phyloP scores from a whole-genome alignment of 2,797 vertebrate species.

The Hoplostethus atlanticus region DNA sequence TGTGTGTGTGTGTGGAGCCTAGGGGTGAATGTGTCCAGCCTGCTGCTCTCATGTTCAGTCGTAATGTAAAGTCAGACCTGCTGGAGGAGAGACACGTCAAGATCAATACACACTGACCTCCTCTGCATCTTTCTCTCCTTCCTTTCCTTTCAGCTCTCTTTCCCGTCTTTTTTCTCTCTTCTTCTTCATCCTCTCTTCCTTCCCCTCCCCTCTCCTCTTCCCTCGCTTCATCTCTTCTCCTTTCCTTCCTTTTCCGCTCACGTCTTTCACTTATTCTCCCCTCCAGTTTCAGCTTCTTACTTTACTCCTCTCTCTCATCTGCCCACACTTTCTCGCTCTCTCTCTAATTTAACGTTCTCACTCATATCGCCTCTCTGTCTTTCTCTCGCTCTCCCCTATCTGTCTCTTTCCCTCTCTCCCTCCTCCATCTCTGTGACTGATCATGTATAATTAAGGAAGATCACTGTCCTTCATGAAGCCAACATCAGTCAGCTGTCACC shows the following conservation, averaged over 20 bases:
- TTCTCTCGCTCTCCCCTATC: neutral
- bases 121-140: conserved; percentile 38
- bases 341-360: conserved; percentile 58
- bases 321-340: conserved; percentile 43
- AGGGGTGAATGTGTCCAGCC: conserved; percentile 33
- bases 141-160: conserved; percentile 28
- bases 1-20: conserved; percentile 27
- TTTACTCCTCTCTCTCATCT: conserved; percentile 25
- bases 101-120: conserved; percentile 70
- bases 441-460: conserved; percentile 84
- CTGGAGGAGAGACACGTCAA: conserved; percentile 51
- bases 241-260: neutral
- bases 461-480: conserved; percentile 77
- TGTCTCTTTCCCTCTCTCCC: conserved; percentile 1
- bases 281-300: conserved; percentile 45
- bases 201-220: neutral
- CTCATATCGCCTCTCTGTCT: conserved; percentile 33
- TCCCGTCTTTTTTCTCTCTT: neutral
- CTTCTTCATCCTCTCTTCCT: conserved; percentile 4
- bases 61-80: conserved; percentile 61
- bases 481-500: conserved; percentile 77
- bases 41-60: conserved; percentile 58
- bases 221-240: neutral
- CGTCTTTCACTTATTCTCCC: conserved; percentile 22
- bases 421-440: conserved; percentile 71